Percentiles rank a stretch among this genome's conserved stretches.
Conservation (phyloP, 1,140 invertebrate species). For the Aphelenchoides fujianensis region DNA sequence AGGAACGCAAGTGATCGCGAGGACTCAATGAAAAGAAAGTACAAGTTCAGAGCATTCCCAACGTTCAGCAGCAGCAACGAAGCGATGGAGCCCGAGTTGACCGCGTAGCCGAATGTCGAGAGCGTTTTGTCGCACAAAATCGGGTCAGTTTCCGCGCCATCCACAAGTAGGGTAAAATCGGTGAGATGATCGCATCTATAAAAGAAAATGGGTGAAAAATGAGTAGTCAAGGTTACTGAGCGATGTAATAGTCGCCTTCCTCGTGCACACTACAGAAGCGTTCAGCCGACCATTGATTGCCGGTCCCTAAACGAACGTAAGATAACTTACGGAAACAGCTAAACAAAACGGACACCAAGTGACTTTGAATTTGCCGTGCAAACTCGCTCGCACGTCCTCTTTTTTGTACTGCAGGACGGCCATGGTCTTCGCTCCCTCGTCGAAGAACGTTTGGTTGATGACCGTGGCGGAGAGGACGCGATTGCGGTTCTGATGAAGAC, state of each 20-base stretch:
- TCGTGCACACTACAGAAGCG: neutral
- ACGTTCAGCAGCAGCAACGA: slow-evolving; percentile 12
- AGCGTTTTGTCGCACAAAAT: slow-evolving; percentile 11
- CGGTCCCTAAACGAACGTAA: no score
- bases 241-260: neutral
- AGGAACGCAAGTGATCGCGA: slow-evolving; percentile 14
- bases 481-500: neutral
- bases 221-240: no score
- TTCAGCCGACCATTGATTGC: slow-evolving; percentile 7
- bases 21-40: slow-evolving; percentile 12
- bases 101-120: slow-evolving; percentile 4
- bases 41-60: slow-evolving; percentile 3
- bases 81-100: slow-evolving; percentile 14
- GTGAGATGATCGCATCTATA: no score
- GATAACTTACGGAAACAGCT: no score
- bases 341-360: no score
- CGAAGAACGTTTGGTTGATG: neutral
- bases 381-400: neutral
- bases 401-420: neutral
- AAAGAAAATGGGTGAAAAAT: no score
- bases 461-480: neutral
- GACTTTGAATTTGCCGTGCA: slow-evolving; percentile 16
- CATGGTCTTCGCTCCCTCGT: neutral
- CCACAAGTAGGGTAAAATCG: neutral
- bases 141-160: slow-evolving; percentile 20